Base-by-base conservation (phyloP, 2,888 invertebrate genomes). In the Drosophila recens region DNA sequence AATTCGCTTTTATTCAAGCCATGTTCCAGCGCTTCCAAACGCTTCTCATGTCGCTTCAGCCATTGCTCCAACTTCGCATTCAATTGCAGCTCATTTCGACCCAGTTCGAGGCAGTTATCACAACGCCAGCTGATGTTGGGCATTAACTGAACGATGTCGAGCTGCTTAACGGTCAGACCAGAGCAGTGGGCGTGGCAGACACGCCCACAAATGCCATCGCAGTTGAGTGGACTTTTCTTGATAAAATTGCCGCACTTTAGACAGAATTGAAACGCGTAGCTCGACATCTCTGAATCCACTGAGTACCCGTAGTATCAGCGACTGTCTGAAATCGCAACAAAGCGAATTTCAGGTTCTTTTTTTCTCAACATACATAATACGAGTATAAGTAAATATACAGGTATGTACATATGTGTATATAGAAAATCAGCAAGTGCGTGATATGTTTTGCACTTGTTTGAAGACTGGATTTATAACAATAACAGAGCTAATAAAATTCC, bases 41-140 rank as follows among this genome's bases (percentile, higher is more conserved):
- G 74, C 34, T 87, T 89, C 64, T 81, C 89, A 23, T 87, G 82
- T 33, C 67, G 67, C 17, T 46, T 66, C 0, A 89, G 52, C 20
- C 65, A 67, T 0, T 67, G 48, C 2, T 89, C 79, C 40, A 89
- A 42, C 34, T 67, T 69, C 5, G 48, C 11, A 20, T 13, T 65
- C 4, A 67, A 13, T 43, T 64, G 48, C 3, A 27, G 49, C 5
- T 34, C 34, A n/a, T 8, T 53, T 20, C 61, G 15, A 6, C 0
- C 3, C 5, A 38, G 52, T 4, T 34, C 34, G 0, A 76, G 42
- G 8, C 84, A 84, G 3, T 3, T 11, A 13, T 88, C 59, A 13
- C 83, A 89, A 2, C 49, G 57, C 82, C 87, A 84, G 10, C 34
- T 59, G 0, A 81, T 49, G 43, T 72, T 87, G 11, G 70, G 65